Conservation (phyloP, 2,797 vertebrate species). For the Liparis tanakae region DNA sequence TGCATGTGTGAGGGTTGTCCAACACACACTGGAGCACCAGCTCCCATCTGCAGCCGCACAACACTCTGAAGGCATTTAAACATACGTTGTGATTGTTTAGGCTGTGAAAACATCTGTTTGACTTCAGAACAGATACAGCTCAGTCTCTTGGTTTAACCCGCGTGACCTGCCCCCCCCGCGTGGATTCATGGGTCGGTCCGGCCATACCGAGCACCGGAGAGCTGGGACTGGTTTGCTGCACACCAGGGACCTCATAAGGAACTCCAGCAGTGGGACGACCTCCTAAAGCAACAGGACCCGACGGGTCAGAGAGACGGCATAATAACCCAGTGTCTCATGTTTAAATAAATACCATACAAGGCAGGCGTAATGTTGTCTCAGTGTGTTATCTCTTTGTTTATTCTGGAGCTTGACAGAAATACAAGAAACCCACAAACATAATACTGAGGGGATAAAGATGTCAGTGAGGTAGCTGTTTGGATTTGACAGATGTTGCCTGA, state of each 20-base stretch:
- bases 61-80: not conserved
- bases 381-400: not conserved
- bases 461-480: not conserved
- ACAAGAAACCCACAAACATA: not conserved
- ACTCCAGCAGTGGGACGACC: slow-evolving; percentile 18
- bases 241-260: slow-evolving; percentile 21
- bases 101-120: slow-evolving; percentile 21
- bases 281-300: slow-evolving; percentile 17
- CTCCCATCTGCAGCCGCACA: not conserved
- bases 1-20: not conserved
- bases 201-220: slow-evolving; percentile 4
- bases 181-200: slow-evolving; percentile 30
- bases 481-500: not conserved
- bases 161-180: not conserved
- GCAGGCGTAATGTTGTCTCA: not conserved
- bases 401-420: not conserved
- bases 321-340: not conserved
- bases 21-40: no score
- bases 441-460: not conserved
- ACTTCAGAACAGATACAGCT: slow-evolving; percentile 12
- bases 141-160: slow-evolving; percentile 15
- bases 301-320: not conserved
- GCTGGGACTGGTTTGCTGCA: not conserved
- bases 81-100: not conserved
- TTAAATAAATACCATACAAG: not conserved